phyloP scores from a whole-genome alignment of 1,140 invertebrate species.

The Megathymus violae region DNA sequence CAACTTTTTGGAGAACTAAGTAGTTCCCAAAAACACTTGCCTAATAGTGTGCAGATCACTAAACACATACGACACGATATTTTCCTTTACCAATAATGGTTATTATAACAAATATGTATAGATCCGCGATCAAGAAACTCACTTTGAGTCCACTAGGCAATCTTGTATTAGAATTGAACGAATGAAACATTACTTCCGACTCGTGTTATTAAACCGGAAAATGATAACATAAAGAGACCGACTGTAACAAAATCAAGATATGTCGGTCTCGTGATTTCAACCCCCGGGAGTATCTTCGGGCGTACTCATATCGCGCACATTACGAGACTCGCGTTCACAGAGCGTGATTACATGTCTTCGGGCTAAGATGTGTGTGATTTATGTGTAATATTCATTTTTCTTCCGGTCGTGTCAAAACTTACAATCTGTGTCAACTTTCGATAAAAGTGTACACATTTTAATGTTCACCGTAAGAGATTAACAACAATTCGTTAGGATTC shows the following conservation, averaged over 20 bases:
- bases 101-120: too few relatives aligned
- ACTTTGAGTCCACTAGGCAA: too few relatives aligned
- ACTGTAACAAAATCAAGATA: slow-evolving; percentile 22
- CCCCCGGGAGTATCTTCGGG: background rate
- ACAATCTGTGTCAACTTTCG: too few relatives aligned
- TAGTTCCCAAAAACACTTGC: too few relatives aligned
- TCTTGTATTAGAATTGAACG: background rate
- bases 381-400: slow-evolving; percentile 2
- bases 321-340: background rate
- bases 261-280: background rate
- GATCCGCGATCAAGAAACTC: too few relatives aligned
- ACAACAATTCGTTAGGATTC: too few relatives aligned
- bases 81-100: too few relatives aligned
- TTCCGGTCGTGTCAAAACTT: slow-evolving; percentile 6
- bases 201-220: slow-evolving; percentile 7
- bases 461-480: too few relatives aligned
- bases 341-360: background rate
- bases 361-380: background rate
- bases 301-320: slow-evolving; percentile 8
- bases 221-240: background rate
- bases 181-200: slow-evolving; percentile 12
- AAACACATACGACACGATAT: too few relatives aligned
- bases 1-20: too few relatives aligned
- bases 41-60: too few relatives aligned
- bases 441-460: too few relatives aligned